Conservation (phyloP, 2,113 vertebrate species). For the Bos javanicus region DNA sequence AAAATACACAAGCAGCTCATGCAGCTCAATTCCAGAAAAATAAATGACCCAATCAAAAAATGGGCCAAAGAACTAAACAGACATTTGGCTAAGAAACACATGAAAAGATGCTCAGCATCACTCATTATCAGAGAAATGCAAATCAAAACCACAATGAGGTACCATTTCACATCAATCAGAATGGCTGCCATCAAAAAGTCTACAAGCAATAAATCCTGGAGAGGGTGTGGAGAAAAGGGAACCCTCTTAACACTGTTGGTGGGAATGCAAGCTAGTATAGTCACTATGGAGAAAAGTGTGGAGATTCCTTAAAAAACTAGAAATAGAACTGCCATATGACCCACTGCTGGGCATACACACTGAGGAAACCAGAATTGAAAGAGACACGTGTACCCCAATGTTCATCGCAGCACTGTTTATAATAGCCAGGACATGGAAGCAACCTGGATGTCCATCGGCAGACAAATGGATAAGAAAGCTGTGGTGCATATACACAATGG, state of each 20-base stretch:
- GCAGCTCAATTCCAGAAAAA: neutral
- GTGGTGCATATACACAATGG: neutral
- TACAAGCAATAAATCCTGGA: neutral
- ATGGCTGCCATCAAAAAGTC: neutral
- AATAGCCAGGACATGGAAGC: neutral
- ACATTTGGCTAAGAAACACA: neutral
- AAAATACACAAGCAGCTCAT: neutral
- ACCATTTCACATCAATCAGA: neutral
- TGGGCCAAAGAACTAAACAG: neutral
- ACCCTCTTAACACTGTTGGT: neutral
- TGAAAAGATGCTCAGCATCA: neutral
- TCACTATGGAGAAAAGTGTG: neutral
- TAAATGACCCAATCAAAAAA: neutral
- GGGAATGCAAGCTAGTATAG: neutral
- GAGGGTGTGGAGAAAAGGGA: neutral
- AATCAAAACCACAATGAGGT: neutral
- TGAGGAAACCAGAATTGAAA: neutral
- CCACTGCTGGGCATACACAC: neutral
- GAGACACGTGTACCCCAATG: neutral
- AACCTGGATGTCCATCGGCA: rapidly evolving
- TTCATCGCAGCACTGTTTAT: neutral
- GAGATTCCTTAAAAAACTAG: neutral
- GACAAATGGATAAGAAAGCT: neutral
- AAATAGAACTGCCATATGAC: neutral
- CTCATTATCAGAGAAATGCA: neutral